A percentile compares a stretch with the other conserved stretches of the same genome.
Conservation (phyloP, 2,888 invertebrate species). For the Gerris lacustris region DNA sequence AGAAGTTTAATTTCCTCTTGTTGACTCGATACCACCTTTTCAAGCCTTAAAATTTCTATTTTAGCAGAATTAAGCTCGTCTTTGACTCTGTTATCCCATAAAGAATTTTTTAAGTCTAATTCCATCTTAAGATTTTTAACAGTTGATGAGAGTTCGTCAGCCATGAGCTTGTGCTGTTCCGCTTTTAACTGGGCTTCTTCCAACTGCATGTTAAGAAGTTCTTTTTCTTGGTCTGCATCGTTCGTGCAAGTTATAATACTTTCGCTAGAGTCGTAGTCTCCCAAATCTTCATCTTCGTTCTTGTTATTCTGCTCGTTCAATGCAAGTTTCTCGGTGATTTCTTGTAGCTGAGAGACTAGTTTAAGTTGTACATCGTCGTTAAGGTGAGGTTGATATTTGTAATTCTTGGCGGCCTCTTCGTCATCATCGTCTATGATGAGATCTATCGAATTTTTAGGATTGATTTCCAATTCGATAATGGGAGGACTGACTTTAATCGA, state of each 20-base stretch:
- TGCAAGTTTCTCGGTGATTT: background rate
- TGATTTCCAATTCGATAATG: background rate
- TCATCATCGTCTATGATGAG: background rate
- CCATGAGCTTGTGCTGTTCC: slow-evolving; percentile 5
- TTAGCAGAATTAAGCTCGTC: slow-evolving; percentile 24
- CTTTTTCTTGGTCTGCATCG: background rate
- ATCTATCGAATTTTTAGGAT: background rate
- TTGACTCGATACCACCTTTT: slow-evolving; percentile 20
- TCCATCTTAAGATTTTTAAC: slow-evolving; percentile 4
- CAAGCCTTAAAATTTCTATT: slow-evolving; percentile 22
- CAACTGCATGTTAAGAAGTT: slow-evolving; percentile 5
- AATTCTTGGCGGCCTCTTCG: background rate
- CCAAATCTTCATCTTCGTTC: background rate
- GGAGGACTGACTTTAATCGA: slow-evolving; percentile 1
- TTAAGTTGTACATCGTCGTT: slow-evolving; percentile 1
- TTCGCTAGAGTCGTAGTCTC: background rate
- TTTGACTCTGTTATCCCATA: slow-evolving; percentile 21
- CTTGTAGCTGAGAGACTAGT: slow-evolving; percentile 6
- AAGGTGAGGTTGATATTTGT: background rate
- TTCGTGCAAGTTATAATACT: background rate
- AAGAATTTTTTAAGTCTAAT: background rate
- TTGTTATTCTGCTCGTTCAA: background rate
- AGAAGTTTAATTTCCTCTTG: slow-evolving; percentile 23
- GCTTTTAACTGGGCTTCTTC: background rate
- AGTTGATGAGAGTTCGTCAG: background rate